Evolutionary conservation across 2,888 invertebrate species (phyloP), one percentile per base, ranked within the genome.

Genomic region (Tridacna crocea): DNA sequence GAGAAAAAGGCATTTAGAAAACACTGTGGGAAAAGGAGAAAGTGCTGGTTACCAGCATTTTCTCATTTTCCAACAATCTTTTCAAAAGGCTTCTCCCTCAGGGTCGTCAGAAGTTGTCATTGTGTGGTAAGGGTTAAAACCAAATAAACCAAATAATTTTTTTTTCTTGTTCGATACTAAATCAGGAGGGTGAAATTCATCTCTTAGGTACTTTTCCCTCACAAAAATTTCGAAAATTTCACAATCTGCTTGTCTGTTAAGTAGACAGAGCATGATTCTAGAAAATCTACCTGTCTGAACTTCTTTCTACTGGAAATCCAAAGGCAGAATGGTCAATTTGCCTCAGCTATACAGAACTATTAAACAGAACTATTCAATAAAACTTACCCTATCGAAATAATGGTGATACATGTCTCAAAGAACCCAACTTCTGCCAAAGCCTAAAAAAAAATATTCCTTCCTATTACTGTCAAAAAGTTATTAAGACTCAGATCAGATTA

Each of bases 351-450:
- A 19, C 1, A 19, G 55, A 6, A 55, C 10, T 55, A 13, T n/a
- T 55, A 3, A 55, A 46, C 36, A 46, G 66, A 19, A 66, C 4
- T n/a, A 27, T 19, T n/a, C n/a, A 19, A 36, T 66, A 26, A 70
- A 12, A 70, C 82, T 82, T 82, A 82, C 82, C 75, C 78, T 78
- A 63, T 82, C 82, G 72, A 82, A 82, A 63, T 78, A 82, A 72
- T 82, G 82, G 48, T 82, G 82, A 60, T 82, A 82, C 82, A 82
- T 82, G 55, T 47, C 74, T 24, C 0, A 10, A 47, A 36, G 2
- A n/a, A 36, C 8, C 2, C 36, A 36, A 36, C 36, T 36, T 36
- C 36, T 36, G 36, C 36, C 36, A 36, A 36, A 36, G 3, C 36
- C 36, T 36, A 4, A 36, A 36, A 36, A 4, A 36, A 36, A 36